Base-by-base conservation (phyloP, 1,140 invertebrate species). In the Delia radicum region DNA sequence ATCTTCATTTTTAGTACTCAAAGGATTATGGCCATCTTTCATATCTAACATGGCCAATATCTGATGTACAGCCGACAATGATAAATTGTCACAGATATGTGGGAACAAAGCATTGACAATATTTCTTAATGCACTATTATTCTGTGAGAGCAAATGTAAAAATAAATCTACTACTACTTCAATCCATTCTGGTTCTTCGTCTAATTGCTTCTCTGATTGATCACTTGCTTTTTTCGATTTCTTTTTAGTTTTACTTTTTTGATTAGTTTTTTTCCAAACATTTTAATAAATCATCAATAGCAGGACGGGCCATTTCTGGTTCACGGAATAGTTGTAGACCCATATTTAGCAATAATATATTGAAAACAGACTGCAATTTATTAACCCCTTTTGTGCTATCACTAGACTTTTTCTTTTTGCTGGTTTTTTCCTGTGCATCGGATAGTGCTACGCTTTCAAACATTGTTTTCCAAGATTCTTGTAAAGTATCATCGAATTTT, bases 91-190 rank as follows among this genome's bases (percentile, higher is more conserved):
- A 83, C 91, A 92, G 42, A 95, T 87, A 76, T 93, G 89, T 61
- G 91, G 89, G 82, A 95, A 94, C 0, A 94, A 91, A 78, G 89
- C 91, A 77, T 89, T 89, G 5, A 94, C 90, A 26, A 94, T 87
- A 61, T 89, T 91, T 13, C 93, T 86, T 8, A 94, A 86, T 26
- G 93, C 88, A 84, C 91, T 90, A 29, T 90, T 91, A 77, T 91
- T 91, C 76, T 90, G 88, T 1, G 93, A 94, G 10, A 94, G 85
- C 31, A 94, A 88, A 33, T 92, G 93, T 21, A 95, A 81, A 37
- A 95, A 87, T 21, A 95, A 87, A 88, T 95, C 94, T 13, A 93
- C 89, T 61, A 94, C 88, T 2, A 95, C 93, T 87, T 94, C 92
- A 73, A 93, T 89, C 94, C 94, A 95, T 77, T 91, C 87, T 15